Base-by-base conservation (phyloP, 1,140 invertebrate species). In the Ylistrum balloti region DNA sequence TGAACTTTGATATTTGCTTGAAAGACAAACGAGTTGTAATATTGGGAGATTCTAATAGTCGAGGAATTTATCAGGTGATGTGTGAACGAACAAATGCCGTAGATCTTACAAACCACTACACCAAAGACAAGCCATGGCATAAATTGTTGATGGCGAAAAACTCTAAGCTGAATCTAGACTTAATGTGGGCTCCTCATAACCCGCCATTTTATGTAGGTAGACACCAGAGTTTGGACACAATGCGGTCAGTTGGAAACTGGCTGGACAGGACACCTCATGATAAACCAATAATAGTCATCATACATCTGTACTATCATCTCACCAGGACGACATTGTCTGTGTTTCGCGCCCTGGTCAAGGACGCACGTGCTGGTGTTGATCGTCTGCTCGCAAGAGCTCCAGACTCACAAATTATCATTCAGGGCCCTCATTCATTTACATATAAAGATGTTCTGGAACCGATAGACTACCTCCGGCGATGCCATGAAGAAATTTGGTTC, bases 101-200 rank as follows among this genome's bases (percentile, higher is more conserved):
- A n/a, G 0, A 1, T 7, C 11, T 74, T 5, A 74, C 56, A 7
- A 11, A n/a, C 5, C 56, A 74, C 11, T 74, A 74, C 28, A 28
- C 56, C 22, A 74, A 74, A 28, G 56, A 74, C 0, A 74, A 74
- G 56, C 56, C 56, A 28, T 74, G 56, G 56, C 56, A 74, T 28
- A 74, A 74, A 74, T 17, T 74, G 5, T 28, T 74, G 28, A 74
- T 28, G 56, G 56, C 56, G 22, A 9, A 17, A 17, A 74, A 74
- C n/a, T 5, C 56, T 1, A 11, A 74, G 17, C 13, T 74, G 13
- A 74, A 74, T 74, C n/a, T 74, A 28, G 56, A 74, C 56, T 17
- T 74, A 28, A 74, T 74, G 56, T 74, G 56, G 56, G 56, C 56
- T 11, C 56, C 56, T 74, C 56, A 74, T 74, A 74, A 74, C n/a